These are phyloP conservation scores for Euproctis similis DNA, from an alignment of 2,888 invertebrate species.

Conservation along the genomic window DNA sequence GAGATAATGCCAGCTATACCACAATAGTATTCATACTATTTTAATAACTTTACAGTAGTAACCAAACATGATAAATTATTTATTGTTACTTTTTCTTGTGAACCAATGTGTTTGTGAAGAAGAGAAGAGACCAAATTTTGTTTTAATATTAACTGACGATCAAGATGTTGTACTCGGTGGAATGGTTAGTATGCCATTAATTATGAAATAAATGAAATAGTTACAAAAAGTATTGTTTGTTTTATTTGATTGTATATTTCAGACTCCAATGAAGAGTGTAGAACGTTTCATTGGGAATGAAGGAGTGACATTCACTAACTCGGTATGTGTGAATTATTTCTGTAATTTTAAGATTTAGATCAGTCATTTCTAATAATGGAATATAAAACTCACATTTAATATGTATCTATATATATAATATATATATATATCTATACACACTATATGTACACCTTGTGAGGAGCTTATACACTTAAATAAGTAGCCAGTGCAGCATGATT, in stretches of 20 bases:
- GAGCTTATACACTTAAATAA: no score
- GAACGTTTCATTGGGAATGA: conserved; percentile 75
- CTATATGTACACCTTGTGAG: no score
- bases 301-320: conserved; percentile 83
- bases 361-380: not conserved
- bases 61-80: conserved; percentile 57
- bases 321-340: conserved; percentile 83
- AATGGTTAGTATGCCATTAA: conserved; percentile 75
- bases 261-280: conserved; percentile 82
- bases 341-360: no score
- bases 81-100: conserved; percentile 42
- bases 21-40: conserved; percentile 38
- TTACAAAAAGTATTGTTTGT: conserved; percentile 23
- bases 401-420: no score
- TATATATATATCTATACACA: no score
- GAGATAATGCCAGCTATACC: conserved; percentile 81
- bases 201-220: conserved; percentile 46
- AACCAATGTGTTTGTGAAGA: conserved; percentile 28
- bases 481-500: no score
- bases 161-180: conserved; percentile 88
- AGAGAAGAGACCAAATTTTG: conserved; percentile 81
- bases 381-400: not conserved
- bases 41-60: conserved; percentile 14
- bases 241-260: no score
- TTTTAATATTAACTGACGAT: conserved; percentile 89